Evolutionary conservation across 1,140 invertebrate species (phyloP), one percentile per base, ranked within the genome.

Genomic region (Drosophila lacertosa): DNA sequence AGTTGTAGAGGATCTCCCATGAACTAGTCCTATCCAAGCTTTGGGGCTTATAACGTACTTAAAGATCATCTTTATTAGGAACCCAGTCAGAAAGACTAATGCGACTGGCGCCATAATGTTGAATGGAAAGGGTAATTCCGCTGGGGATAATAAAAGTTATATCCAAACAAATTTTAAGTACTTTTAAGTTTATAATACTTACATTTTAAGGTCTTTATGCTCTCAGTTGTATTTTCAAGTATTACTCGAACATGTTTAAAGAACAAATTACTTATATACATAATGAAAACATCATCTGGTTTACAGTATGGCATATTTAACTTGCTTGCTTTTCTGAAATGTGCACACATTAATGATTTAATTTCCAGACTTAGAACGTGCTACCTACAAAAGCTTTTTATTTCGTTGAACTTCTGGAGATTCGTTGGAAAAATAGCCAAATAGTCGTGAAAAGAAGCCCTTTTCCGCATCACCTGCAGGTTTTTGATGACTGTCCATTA

Each of bases 31-130:
- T 5, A 54, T 42, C 89, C 89, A 90, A 6, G 62, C 78, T 29
- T 50, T 73, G 4, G 89, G 89, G 62, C 76, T 88, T 13, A 90
- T 45, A 0, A 90, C 45, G 32, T 90, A 89, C n/a, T 90, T 89
- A 24, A 90, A 90, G 2, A 63, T 74, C 0, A 88, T 33, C 39
- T 90, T 90, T 11, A 90, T 22, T 9, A 84, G 51, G 29, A 78
- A 90, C 0, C 60, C 67, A 26, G 89, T 60, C 24, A 90, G 42
- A 4, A 11, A 18, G n/a, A 88, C 39, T 40, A 90, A 16, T 2
- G 72, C 40, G 10, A 81, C 1, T 6, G 73, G 62, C 0, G 78
- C 75, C 15, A 90, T 11, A 0, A 50, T 45, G 26, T 72, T 80
- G n/a, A 20, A 90, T 0, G 89, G 89, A 29, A 80, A 90, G 0